phyloP scores from a whole-genome alignment of 2,113 vertebrate genomes.

The Mobula hypostoma region DNA sequence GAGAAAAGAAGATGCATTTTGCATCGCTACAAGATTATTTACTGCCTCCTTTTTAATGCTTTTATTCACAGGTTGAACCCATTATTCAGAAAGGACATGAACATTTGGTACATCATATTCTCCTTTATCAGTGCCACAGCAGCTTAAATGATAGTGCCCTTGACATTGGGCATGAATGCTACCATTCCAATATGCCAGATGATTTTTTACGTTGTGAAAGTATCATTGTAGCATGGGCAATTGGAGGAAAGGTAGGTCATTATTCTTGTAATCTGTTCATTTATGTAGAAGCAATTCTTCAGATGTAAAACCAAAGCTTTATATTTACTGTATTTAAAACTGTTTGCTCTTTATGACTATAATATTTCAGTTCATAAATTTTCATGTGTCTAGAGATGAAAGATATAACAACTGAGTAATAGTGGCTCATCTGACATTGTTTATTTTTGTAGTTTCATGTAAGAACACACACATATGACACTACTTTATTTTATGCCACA shows the following conservation, averaged over 20 bases:
- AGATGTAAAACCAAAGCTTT: background rate
- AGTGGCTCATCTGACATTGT: background rate
- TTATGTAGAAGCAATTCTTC: slow-evolving; percentile 22
- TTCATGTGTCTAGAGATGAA: background rate
- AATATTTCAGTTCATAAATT: background rate
- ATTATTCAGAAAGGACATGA: slow-evolving; percentile 73
- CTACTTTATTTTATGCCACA: background rate
- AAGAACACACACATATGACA: background rate
- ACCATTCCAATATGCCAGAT: slow-evolving; percentile 81
- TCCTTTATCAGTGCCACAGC: slow-evolving; percentile 76
- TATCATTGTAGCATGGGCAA: slow-evolving; percentile 77
- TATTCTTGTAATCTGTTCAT: background rate
- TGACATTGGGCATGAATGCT: slow-evolving; percentile 70
- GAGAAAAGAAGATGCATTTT: background rate
- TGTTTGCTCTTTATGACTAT: background rate
- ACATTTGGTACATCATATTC: slow-evolving; percentile 73
- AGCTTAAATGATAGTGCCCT: slow-evolving; percentile 61
- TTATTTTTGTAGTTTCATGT: background rate
- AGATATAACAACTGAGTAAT: background rate
- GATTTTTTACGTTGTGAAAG: slow-evolving; percentile 75
- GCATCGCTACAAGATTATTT: background rate
- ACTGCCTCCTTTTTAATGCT: background rate
- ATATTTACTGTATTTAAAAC: background rate
- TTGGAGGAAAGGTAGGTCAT: slow-evolving; percentile 73
- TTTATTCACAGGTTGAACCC: slow-evolving; percentile 64